Evolutionary conservation across 2,113 vertebrate species (phyloP).

Genomic region (Aepyceros melampus): DNA sequence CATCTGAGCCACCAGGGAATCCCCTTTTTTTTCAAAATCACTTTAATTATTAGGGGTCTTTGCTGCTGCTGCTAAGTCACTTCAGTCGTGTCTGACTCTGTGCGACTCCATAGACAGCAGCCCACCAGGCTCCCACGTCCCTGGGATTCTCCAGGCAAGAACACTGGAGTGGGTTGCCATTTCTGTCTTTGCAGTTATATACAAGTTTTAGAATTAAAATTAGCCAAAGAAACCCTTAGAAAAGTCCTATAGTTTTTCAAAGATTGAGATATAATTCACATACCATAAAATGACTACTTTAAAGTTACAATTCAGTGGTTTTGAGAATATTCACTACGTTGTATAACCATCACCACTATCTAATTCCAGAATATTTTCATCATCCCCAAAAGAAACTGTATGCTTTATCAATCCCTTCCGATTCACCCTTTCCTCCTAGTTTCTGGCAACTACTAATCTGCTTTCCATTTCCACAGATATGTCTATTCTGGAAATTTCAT

Average conservation of each 20-base stretch:
- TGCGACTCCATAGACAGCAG: too few species aligned
- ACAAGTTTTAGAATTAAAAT: background rate
- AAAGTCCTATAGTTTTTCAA: background rate
- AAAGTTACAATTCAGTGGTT: background rate
- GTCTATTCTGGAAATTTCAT: background rate
- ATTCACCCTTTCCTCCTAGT: background rate
- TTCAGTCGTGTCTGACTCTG: too few species aligned
- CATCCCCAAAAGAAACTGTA: background rate
- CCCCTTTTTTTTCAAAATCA: background rate
- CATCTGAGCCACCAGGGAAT: background rate
- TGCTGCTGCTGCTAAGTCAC: too few species aligned
- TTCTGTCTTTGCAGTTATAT: background rate
- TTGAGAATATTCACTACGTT: background rate
- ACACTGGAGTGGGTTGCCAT: too few species aligned
- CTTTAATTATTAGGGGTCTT: background rate
- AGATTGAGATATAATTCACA: background rate
- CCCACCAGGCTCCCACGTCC: too few species aligned
- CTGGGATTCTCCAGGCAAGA: too few species aligned
- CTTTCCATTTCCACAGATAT: background rate
- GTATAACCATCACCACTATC: background rate
- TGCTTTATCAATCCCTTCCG: background rate
- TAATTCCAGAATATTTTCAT: background rate
- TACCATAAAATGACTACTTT: background rate
- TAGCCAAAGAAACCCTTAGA: background rate
- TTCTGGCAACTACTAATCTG: background rate